These are phyloP conservation scores for Cyanistes caeruleus DNA, from an alignment of 2,113 vertebrate species.

Conservation along the genomic window DNA sequence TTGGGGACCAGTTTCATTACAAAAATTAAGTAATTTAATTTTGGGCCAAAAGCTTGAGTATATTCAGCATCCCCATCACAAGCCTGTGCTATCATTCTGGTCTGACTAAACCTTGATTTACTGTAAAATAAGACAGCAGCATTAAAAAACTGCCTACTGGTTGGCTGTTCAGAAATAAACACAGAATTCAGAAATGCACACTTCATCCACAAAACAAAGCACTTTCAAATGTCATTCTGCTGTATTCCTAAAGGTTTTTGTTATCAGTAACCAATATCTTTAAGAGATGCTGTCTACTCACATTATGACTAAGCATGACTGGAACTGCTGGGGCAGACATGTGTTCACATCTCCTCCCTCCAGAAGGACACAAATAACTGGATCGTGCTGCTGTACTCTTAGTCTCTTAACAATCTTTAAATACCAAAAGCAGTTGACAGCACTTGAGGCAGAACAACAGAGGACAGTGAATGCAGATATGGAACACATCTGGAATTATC, in stretches of 20 bases:
- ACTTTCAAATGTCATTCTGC: neutral
- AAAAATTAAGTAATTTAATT: neutral
- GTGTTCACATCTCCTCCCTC: neutral
- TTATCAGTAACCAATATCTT: neutral
- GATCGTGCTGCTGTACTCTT: neutral
- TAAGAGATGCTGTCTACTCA: neutral
- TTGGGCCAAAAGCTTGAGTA: neutral
- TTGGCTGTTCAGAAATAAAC: neutral
- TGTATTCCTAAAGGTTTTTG: neutral
- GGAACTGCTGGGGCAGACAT: neutral
- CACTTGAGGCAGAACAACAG: neutral
- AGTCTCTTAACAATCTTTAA: neutral
- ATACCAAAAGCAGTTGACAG: neutral
- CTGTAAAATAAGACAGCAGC: neutral
- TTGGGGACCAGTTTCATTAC: neutral
- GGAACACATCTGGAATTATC: neutral
- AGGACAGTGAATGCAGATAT: neutral
- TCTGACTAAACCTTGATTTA: neutral
- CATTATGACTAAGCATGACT: neutral
- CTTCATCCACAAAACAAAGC: neutral
- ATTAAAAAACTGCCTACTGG: neutral
- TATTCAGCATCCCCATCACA: neutral
- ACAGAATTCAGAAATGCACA: neutral
- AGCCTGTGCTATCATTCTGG: neutral
- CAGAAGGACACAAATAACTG: neutral